Evolutionary conservation across 2,888 invertebrate genomes (phyloP), one percentile per base, ranked within the genome.

Genomic region (Periphyllus acericola): DNA sequence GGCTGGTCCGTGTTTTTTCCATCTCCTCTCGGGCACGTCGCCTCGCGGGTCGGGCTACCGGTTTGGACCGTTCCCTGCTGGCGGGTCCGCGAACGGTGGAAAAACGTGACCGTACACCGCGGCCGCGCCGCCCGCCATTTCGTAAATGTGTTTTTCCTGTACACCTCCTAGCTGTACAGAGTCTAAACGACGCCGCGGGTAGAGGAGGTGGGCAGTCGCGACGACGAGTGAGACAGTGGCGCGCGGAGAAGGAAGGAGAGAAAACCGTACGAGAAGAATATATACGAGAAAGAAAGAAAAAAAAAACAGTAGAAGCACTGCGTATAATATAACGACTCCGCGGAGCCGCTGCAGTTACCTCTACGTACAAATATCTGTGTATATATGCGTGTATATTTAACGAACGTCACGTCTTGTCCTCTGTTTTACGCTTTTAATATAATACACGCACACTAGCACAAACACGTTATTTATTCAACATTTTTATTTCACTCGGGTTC

Each of bases 341-440:
- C 25, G 8, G 21, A 75, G 40, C 21, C 14, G 29, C 11, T 46
- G 46, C 14, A 14, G 36, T 6, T 21, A 21, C 29, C 52, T 68
- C 1, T 17, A 1, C 25, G 46, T 46, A 32, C 17, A 14, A 2
- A 32, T 82, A 17, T 52, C 9, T 66, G 11, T 52, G 19, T 34
- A 11, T 40, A 21, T 55, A 8, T 72, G 3, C n/a, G 2, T 55
- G n/a, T n/a, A 74, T 74, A 25, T 29, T 32, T 80, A 81, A 87
- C 87, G 72, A 80, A 87, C 87, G 80, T 87, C 80, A 87, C 87
- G 80, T 81, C 87, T 60, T 17, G 74, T 87, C 87, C 87, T 87
- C 87, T 74, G 87, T 81, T 87, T 81, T 74, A 80, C 86, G 86
- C 80, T 87, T 87, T 80, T 75, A 60, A 60, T 75, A 40, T 29